Evolutionary conservation across 2,113 vertebrate genomes (phyloP), one percentile per base, ranked within the genome.

Genomic region (Chaetorhynchus papuensis): DNA sequence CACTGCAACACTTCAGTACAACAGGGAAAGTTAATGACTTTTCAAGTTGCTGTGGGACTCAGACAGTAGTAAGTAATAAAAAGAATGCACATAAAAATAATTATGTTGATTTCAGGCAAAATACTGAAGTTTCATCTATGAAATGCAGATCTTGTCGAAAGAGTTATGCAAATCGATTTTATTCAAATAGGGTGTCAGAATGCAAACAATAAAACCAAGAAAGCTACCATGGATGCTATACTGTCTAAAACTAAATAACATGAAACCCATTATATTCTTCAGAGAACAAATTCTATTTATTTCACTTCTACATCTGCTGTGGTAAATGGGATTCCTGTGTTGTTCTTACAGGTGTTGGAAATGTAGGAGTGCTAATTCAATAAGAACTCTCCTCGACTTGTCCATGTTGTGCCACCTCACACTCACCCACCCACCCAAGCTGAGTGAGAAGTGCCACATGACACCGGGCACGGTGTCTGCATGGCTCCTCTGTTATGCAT

Each of bases 381-480:
- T 44, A 75, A 37, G 21, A 39, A 3, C 4, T 49, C 26, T 63
- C 18, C 13, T 59, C 6, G 2, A 8, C 11, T 30, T 81, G n/a
- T 7, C 6, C 14, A 6, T 9, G 10, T 5, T 42, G 6, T 82
- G 35, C 41, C 44, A 41, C 31, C 23, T 87, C 41, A 64, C 33
- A 27, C 14, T 8, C 15, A 53, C 4, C 3, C 9, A 50, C 17
- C 13, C 17, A 78, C 7, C 4, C 13, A 20, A 45, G 10, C 20
- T 82, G 45, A 60, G 17, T 45, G 42, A 60, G n/a, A 61, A 71
- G 69, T 28, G 14, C 4, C 60, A 47, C 14, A 7, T n/a, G 54
- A 28, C 9, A 16, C 0, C 2, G 1, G 11, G 8, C 15, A 47
- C 60, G 15, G 9, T 30, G 11, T 18, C 57, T 83, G 5, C 9